Base-by-base conservation (phyloP, 2,888 invertebrate genomes). In the Synanthedon formicaeformis region DNA sequence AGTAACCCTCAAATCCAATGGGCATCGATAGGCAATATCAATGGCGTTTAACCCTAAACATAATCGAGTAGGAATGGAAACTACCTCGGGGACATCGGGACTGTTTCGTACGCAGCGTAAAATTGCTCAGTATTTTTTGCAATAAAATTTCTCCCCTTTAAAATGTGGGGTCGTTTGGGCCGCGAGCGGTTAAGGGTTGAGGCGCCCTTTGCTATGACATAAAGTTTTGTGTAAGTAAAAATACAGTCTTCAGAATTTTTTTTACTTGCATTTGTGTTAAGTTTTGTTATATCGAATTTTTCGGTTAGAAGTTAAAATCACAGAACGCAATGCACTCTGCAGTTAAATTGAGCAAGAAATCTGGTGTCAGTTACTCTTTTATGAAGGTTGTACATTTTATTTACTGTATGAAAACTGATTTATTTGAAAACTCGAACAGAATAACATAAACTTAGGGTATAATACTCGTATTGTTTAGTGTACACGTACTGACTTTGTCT, bases 31-130 rank as follows among this genome's bases (percentile, higher is more conserved):
- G 80, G 78, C 77, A 78, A 84, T 87, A 87, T 85, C 86, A 85
- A 84, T 86, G 85, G 81, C 81, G 76, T 81, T 86, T 87, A 86
- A 87, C 87, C 87, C 86, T 85, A 83, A 83, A 84, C 81, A 81
- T 86, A 85, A 87, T 87, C 83, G 84, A 75, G 80, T 78, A 73
- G 71, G 79, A 76, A 81, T 83, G 77, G 82, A 83, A 86, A 86
- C 86, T 84, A 87, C 86, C 86, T 87, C 73, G 71, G 86, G 86
- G 86, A 81, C 86, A 76, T 66, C 63, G 71, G 75, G 77, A 71
- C 74, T 71, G 74, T 70, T 70, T 77, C 73, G 75, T 71, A 67
- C 71, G 67, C 65, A 58, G 63, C 79, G 78, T 81, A 71, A 83
- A 85, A 85, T 81, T 83, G 84, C 74, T 69, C 78, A 74, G 79